These are phyloP conservation scores for Calameuta pallipes DNA, from an alignment of 2,888 invertebrate species.

Conservation along the genomic window DNA sequence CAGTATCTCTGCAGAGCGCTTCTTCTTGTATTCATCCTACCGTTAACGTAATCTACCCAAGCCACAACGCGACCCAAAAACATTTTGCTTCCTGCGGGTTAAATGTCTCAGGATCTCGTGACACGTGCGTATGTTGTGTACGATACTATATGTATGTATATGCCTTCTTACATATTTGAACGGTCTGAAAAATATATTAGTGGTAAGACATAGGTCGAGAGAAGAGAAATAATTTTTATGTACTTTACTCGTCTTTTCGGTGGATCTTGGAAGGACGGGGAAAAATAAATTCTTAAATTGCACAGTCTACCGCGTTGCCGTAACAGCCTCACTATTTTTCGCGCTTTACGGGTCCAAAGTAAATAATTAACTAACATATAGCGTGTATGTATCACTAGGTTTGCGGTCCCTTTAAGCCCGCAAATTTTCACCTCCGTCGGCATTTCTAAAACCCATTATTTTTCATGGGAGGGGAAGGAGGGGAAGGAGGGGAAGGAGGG, in stretches of 20 bases:
- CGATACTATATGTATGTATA: too few species aligned
- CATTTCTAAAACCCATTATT: constrained; percentile 16
- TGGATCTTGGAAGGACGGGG: neutral
- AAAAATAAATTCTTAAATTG: neutral
- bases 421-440: neutral
- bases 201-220: neutral
- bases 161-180: neutral
- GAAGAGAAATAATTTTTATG: neutral
- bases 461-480: neutral
- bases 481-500: too few species aligned
- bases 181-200: neutral
- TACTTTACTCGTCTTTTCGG: neutral
- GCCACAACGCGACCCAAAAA: neutral
- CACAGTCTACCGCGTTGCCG: neutral
- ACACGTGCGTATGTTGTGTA: neutral
- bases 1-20: neutral
- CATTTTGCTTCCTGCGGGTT: neutral
- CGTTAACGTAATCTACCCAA: neutral
- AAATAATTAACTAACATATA: neutral
- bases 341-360: neutral
- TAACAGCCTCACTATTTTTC: neutral
- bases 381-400: neutral
- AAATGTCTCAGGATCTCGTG: neutral
- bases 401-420: neutral
- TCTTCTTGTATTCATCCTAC: neutral